phyloP scores from a whole-genome alignment of 2,888 invertebrate species.

The Oegoconia quadripuncta region DNA sequence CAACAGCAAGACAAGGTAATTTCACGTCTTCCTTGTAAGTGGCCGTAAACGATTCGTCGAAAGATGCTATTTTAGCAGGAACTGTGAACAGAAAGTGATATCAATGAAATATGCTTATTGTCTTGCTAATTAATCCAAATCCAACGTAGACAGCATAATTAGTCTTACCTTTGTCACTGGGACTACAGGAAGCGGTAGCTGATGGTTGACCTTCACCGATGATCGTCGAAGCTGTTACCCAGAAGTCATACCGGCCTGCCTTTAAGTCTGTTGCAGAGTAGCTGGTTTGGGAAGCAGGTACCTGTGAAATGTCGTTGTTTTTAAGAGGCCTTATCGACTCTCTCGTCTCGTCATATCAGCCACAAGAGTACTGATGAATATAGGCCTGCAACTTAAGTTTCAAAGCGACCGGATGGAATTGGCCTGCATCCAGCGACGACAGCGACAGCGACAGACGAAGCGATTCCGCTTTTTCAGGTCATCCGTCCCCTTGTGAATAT shows the following conservation, averaged over 20 bases:
- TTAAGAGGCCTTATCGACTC: no score
- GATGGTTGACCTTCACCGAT: slow-evolving; percentile 96
- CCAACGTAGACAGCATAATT: neutral
- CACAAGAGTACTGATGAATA: neutral
- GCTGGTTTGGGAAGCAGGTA: slow-evolving; percentile 90
- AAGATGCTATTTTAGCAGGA: slow-evolving; percentile 96
- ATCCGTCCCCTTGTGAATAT: no score
- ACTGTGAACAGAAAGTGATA: slow-evolving; percentile 70
- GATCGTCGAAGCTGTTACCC: slow-evolving; percentile 96
- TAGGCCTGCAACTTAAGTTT: no score
- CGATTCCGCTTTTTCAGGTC: no score
- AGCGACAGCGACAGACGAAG: no score
- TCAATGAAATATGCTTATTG: neutral
- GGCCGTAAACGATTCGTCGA: slow-evolving; percentile 95
- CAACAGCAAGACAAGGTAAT: slow-evolving; percentile 94
- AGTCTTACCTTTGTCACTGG: slow-evolving; percentile 85
- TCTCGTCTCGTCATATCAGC: no score
- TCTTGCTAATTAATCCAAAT: no score
- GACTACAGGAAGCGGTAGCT: slow-evolving; percentile 90
- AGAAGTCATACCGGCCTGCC: slow-evolving; percentile 93
- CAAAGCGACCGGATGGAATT: no score
- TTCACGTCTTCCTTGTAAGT: slow-evolving; percentile 95
- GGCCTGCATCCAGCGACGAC: no score
- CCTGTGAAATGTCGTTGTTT: slow-evolving; percentile 37
- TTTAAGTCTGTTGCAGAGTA: slow-evolving; percentile 92